Base-by-base conservation (phyloP, 2,888 invertebrate genomes). In the Drosophila sordidapex region DNA sequence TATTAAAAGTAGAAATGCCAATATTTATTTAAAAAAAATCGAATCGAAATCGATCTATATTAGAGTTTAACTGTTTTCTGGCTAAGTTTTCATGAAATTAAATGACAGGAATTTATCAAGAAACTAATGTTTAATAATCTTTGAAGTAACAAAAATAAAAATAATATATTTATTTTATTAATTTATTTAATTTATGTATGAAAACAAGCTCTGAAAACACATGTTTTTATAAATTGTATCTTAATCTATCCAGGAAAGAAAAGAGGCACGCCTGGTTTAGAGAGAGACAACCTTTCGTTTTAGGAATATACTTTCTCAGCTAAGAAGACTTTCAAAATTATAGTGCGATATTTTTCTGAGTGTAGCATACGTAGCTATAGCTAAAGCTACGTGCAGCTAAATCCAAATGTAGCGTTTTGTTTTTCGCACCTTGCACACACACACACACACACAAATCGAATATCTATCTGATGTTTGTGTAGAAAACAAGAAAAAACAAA, bases 381-480 rank as follows among this genome's bases (percentile, higher is more conserved):
- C 36, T 18, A 25, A 4, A 54, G 35, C 27, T 36, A 18, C 7
- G 27, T 56, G 13, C 54, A 4, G 46, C 25, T 25, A 46, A 46
- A 29, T 51, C 51, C 51, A 52, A 61, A 27, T 21, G 48, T 51
- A 43, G 15, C 61, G 78, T 52, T 79, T 63, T 51, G 63, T 71
- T 81, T 72, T 78, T 78, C 81, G 77, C 78, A 78, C 78, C 72
- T 67, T 68, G 72, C 58, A 74, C 61, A 58, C 61, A 72, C 25
- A 48, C 25, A 48, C 25, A 27, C 27, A 27, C n/a, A 31, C 51
- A 51, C 59, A 66, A 62, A 62, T 66, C 53, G 31, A 43, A 31
- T 46, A 25, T 46, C 4, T 29, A n/a, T 54, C 51, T 54, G 61
- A n/a, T 51, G 38, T 43, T 33, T 74, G 40, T 54, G 31, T 57